A percentile compares a stretch with the other conserved stretches of the same genome.
These are phyloP conservation scores for Drosophila sp. DNA, from an alignment of 1,140 invertebrate genomes.

Conservation along the genomic window DNA sequence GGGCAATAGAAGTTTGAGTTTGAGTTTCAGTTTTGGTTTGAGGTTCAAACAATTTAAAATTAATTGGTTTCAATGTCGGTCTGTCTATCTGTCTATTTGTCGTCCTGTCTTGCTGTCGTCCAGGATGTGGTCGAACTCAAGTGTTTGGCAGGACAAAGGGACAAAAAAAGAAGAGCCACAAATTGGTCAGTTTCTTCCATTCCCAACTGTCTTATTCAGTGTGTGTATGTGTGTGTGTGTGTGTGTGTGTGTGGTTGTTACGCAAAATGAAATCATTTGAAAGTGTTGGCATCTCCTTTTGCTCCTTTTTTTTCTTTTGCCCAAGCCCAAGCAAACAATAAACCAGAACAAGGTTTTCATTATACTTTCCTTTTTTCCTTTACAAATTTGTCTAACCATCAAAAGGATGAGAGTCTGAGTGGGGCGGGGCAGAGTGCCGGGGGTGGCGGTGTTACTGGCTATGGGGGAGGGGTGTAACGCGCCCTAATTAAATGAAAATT, in stretches of 20 bases:
- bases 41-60: slow-evolving; percentile 74
- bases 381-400: slow-evolving; percentile 70
- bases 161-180: slow-evolving; percentile 28
- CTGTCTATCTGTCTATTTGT: slow-evolving; percentile 1
- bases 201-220: slow-evolving; percentile 4
- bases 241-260: slow-evolving; percentile 52
- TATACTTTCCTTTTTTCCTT: slow-evolving; percentile 39
- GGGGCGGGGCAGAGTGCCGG: slow-evolving; percentile 3
- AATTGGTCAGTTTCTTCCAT: slow-evolving; percentile 42
- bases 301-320: slow-evolving; percentile 1
- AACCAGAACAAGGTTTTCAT: slow-evolving; percentile 55
- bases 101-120: not conserved
- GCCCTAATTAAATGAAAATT: slow-evolving; percentile 80
- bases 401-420: slow-evolving; percentile 48
- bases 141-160: slow-evolving; percentile 26
- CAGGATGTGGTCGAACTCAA: slow-evolving; percentile 32
- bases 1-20: slow-evolving; percentile 9
- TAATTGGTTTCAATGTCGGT: slow-evolving; percentile 77
- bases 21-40: slow-evolving; percentile 3
- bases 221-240: not conserved
- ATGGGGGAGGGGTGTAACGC: slow-evolving; percentile 28
- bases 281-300: slow-evolving; percentile 52
- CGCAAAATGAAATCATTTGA: slow-evolving; percentile 78
- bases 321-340: slow-evolving; percentile 66
- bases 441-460: not conserved